Evolutionary conservation across 2,888 invertebrate species (phyloP).

Genomic region (Cantharis nigra): DNA sequence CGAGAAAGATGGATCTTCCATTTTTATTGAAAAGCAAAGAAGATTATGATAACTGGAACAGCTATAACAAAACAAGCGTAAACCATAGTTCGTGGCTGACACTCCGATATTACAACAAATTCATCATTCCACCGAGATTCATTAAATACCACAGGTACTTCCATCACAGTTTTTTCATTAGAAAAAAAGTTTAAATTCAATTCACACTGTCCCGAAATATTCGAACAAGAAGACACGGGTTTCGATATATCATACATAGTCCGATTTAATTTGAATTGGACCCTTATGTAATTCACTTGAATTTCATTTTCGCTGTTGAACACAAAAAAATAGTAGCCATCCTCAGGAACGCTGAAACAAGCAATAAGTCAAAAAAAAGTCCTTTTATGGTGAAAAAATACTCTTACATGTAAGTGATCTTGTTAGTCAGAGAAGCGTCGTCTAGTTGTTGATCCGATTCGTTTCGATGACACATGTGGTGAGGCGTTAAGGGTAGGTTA

Average conservation of each 20-base stretch:
- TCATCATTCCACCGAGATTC: slow-evolving; percentile 75
- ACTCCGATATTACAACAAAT: slow-evolving; percentile 73
- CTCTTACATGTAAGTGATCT: slow-evolving; percentile 68
- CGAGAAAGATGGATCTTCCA: not conserved
- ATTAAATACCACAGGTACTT: slow-evolving; percentile 66
- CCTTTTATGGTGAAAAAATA: not conserved
- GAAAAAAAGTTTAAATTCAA: slow-evolving; percentile 72
- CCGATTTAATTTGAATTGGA: slow-evolving; percentile 72
- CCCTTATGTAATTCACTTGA: slow-evolving; percentile 70
- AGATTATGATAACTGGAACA: slow-evolving; percentile 71
- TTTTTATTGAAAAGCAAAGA: slow-evolving; percentile 72
- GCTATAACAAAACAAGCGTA: slow-evolving; percentile 71
- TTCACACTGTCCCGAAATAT: slow-evolving; percentile 66
- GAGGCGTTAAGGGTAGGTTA: slow-evolving; percentile 72
- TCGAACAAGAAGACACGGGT: slow-evolving; percentile 65
- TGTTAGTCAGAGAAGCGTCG: slow-evolving; percentile 63
- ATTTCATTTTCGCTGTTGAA: slow-evolving; percentile 82
- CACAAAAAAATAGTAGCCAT: slow-evolving; percentile 83
- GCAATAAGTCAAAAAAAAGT: not conserved
- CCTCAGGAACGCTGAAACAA: slow-evolving; percentile 66
- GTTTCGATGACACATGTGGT: slow-evolving; percentile 59
- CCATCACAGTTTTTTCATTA: slow-evolving; percentile 70
- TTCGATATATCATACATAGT: slow-evolving; percentile 71
- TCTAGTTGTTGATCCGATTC: slow-evolving; percentile 56
- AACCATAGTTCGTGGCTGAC: slow-evolving; percentile 73